phyloP scores from a whole-genome alignment of 2,797 vertebrate genomes.

The Crax fasciolata region DNA sequence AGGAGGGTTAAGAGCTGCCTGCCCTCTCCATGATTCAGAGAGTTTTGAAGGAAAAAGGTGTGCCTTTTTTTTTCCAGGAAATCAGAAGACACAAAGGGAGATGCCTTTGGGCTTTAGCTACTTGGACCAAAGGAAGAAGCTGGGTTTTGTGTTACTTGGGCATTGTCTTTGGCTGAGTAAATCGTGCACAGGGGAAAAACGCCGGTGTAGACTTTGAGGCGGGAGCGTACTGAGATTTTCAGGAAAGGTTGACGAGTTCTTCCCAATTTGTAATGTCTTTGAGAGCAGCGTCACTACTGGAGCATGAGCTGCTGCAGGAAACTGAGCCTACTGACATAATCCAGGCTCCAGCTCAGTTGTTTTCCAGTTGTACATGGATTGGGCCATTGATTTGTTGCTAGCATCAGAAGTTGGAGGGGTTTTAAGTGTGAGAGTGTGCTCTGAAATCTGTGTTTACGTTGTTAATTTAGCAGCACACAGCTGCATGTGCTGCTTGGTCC shows the following conservation, averaged over 20 bases:
- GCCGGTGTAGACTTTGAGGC: neutral
- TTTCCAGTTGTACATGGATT: neutral
- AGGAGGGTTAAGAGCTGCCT: neutral
- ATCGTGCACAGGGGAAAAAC: neutral
- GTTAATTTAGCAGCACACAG: neutral
- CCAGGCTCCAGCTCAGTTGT: neutral
- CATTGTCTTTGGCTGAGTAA: neutral
- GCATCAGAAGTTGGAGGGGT: neutral
- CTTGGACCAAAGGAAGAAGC: neutral
- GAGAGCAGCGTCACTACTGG: neutral
- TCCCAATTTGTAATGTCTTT: neutral
- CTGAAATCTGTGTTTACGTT: neutral
- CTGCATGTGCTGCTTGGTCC: neutral
- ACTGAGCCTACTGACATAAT: neutral
- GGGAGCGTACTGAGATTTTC: neutral
- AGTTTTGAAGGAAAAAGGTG: constrained; percentile 13
- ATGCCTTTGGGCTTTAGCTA: neutral
- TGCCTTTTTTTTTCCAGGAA: constrained; percentile 35
- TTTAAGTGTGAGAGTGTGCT: neutral
- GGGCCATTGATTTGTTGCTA: neutral
- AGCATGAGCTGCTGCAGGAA: neutral
- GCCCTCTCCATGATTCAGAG: neutral
- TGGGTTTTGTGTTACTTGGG: neutral
- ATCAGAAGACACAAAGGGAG: constrained; percentile 2
- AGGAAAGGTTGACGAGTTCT: neutral